Evolutionary conservation across 2,113 vertebrate genomes (phyloP).

Genomic region (Lasiurus borealis): DNA sequence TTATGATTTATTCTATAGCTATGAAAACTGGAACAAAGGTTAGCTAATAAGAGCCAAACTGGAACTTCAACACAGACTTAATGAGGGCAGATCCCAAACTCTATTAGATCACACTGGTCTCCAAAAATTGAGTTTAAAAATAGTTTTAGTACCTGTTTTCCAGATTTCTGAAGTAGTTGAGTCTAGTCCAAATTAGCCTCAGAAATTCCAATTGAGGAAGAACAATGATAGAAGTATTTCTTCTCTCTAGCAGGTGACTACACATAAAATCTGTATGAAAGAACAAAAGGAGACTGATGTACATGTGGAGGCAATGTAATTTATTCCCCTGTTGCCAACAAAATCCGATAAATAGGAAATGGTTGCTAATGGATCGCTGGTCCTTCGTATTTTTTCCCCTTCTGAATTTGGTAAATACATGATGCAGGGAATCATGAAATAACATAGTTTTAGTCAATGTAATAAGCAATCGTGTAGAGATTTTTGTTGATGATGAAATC

Average conservation of each 20-base stretch:
- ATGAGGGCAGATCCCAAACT: not conserved
- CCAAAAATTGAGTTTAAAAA: not conserved
- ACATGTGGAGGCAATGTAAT: not conserved
- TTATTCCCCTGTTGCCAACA: not conserved
- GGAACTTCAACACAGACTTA: not conserved
- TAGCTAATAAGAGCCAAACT: not conserved
- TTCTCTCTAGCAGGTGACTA: not conserved
- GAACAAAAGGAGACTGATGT: not conserved
- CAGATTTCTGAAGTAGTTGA: conserved; percentile 22
- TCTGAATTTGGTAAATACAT: conserved; percentile 28
- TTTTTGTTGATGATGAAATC: not conserved
- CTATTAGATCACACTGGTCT: not conserved
- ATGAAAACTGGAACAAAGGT: not conserved
- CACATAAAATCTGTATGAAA: not conserved
- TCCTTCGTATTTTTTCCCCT: not conserved
- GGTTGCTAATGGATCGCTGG: not conserved
- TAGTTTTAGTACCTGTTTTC: not conserved
- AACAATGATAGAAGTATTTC: not conserved
- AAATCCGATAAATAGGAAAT: conserved; percentile 22
- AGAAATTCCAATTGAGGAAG: not conserved
- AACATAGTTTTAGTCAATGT: conserved; percentile 8
- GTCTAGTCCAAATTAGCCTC: not conserved
- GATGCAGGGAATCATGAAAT: not conserved
- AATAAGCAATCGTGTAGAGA: not conserved
- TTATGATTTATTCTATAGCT: not conserved